Evolutionary conservation across 2,888 invertebrate genomes (phyloP), one percentile per base, ranked within the genome.

Genomic region (Caenorhabditis wallacei): DNA sequence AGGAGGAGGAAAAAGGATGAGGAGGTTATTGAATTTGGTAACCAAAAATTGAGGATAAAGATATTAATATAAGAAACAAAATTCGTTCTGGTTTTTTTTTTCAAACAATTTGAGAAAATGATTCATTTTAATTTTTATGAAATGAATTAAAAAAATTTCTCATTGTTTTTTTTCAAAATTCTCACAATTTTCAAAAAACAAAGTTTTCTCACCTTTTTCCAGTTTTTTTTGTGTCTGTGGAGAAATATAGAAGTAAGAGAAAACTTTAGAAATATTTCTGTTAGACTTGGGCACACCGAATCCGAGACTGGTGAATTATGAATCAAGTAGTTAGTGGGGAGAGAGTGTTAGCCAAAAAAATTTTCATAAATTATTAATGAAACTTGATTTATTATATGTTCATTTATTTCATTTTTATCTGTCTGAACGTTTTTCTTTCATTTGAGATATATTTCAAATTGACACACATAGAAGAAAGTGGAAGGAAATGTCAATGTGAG

Each of bases 221-320:
- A n/a, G n/a, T n/a, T n/a, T n/a, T n/a, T n/a, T n/a, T n/a, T n/a
- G n/a, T n/a, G n/a, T n/a, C n/a, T n/a, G n/a, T n/a, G 30, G 30
- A 18, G 18, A 18, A 20, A 48, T 51, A 26, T 18, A 51, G 46
- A 7, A 2, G n/a, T 1, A 24, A 37, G 24, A n/a, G 13, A n/a
- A 46, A 51, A 48, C 46, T 48, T 48, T 13, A 48, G 46, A 18
- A 48, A 48, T 18, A 35, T n/a, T 24, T 26, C 24, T n/a, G 22
- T 16, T 35, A 22, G 24, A 16, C 43, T 13, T 8, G n/a, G 13
- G 18, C 18, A 13, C 46, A 48, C 46, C 8, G 35, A 46, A 35
- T 71, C 71, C 61, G 37, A 71, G 61, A 51, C 51, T 71, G 8
- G 40, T 61, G 51, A 61, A 71, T 71, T 71, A 71, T 71, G 59